Evolutionary conservation across 2,113 vertebrate genomes (phyloP).

Genomic region (Cathartes aura): DNA sequence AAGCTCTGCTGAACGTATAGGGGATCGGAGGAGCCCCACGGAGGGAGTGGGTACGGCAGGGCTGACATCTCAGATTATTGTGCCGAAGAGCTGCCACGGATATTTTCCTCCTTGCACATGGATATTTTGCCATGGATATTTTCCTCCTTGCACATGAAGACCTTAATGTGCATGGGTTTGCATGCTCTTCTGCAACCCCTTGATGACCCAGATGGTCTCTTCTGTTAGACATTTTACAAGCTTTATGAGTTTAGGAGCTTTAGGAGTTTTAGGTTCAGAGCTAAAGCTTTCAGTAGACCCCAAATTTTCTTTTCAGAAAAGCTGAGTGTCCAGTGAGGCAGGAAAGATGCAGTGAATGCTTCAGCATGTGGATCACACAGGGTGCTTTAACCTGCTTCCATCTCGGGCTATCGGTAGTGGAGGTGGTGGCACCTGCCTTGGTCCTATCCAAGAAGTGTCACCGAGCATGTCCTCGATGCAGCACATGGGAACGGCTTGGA

Average conservation of each 20-base stretch:
- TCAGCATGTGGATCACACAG: not conserved
- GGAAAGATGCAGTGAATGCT: not conserved
- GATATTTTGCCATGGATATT: not conserved
- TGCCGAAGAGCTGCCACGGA: not conserved
- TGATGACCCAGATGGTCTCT: not conserved
- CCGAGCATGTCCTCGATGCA: rapidly evolving
- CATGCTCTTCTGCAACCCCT: not conserved
- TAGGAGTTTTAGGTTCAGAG: not conserved
- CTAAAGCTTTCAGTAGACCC: not conserved
- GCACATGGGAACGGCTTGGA: not conserved
- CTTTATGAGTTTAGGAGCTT: not conserved
- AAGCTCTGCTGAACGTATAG: not conserved
- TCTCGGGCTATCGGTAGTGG: rapidly evolving
- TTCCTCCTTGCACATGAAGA: not conserved
- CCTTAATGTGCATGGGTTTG: not conserved
- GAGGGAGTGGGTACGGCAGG: not conserved
- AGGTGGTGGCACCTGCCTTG: not conserved
- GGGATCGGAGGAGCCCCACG: rapidly evolving
- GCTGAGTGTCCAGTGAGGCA: not conserved
- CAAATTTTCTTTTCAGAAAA: not conserved
- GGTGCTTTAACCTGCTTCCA: not conserved
- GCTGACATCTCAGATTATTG: not conserved
- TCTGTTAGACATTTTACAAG: not conserved
- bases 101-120: not conserved
- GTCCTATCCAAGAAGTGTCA: not conserved